phyloP scores from a whole-genome alignment of 2,113 vertebrate genomes.

The Drymodes brunneopygia region DNA sequence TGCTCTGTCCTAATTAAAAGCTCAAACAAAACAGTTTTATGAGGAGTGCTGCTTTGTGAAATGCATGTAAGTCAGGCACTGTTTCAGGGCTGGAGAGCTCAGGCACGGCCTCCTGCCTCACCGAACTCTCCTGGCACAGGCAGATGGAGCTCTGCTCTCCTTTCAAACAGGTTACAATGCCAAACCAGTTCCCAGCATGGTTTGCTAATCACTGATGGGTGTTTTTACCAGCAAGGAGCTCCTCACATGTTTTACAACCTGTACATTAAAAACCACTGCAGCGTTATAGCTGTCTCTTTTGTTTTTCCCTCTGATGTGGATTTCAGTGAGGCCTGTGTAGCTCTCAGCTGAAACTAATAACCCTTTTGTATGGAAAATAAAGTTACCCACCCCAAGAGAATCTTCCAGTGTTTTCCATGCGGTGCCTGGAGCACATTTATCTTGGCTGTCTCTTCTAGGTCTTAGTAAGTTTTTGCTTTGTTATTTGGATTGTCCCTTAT shows the following conservation, averaged over 20 bases:
- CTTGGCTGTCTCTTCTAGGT: neutral
- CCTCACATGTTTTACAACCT: accelerated
- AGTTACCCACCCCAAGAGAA: neutral
- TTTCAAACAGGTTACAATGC: accelerated
- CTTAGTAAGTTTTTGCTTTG: neutral
- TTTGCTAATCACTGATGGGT: neutral
- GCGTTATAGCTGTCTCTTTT: neutral
- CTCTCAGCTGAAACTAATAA: neutral
- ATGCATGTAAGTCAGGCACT: neutral
- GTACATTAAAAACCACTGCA: neutral
- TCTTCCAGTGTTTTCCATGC: neutral
- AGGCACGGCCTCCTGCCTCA: accelerated
- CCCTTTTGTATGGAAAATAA: neutral
- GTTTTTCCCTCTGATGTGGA: neutral
- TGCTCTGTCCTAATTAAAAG: neutral
- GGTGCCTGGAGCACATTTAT: neutral
- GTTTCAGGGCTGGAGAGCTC: accelerated
- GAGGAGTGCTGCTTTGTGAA: neutral
- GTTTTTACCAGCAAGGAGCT: neutral
- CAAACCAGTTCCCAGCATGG: neutral
- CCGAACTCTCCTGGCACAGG: neutral
- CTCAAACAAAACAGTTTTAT: neutral
- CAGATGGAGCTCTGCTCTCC: neutral
- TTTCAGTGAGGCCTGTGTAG: neutral
- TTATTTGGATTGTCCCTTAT: neutral